A percentile compares a stretch with the other conserved stretches of the same genome.
These are phyloP conservation scores for Microdon myrmicae DNA, from an alignment of 2,888 invertebrate species.

Conservation along the genomic window DNA sequence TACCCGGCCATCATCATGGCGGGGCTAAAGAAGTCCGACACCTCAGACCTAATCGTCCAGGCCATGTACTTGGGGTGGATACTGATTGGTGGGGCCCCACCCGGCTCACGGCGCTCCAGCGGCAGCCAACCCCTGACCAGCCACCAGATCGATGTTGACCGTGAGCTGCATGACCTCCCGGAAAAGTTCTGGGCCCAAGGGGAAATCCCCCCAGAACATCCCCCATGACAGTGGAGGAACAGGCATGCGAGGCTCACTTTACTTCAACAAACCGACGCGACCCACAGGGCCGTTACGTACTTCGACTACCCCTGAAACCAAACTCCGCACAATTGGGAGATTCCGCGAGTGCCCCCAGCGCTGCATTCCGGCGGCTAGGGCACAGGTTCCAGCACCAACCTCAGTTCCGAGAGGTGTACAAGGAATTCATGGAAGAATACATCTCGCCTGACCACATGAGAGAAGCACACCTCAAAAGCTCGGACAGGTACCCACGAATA, in stretches of 20 bases:
- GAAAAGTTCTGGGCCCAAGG: not conserved
- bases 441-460: not conserved
- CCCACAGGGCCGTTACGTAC: not conserved
- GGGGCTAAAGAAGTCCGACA: not conserved
- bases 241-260: no score
- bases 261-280: no score
- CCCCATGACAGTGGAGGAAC: no score
- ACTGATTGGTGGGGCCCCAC: not conserved
- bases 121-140: no score
- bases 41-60: not conserved
- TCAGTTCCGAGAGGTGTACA: not conserved
- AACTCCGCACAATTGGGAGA: not conserved
- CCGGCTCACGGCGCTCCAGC: no score
- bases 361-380: not conserved
- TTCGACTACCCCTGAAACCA: not conserved
- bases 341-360: not conserved
- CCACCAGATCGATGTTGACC: no score
- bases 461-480: not conserved
- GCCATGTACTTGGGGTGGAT: not conserved
- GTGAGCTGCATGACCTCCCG: no score
- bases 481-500: no score
- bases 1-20: not conserved
- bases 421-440: constrained; percentile 1
- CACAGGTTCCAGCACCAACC: not conserved
- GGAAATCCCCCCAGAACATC: no score